phyloP scores from a whole-genome alignment of 2,113 vertebrate species.

The Pedionomus torquatus region DNA sequence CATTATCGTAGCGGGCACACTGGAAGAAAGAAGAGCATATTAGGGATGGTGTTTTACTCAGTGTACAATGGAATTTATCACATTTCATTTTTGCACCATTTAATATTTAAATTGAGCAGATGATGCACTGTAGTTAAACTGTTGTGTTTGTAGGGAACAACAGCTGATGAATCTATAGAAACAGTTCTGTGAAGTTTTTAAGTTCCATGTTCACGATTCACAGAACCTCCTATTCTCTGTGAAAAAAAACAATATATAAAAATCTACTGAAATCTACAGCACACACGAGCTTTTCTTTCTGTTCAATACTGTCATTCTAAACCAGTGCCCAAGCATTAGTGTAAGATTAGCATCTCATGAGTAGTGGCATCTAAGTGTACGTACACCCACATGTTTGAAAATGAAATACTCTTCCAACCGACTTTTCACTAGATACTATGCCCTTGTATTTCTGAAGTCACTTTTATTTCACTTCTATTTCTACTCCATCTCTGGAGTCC shows the following conservation, averaged over 20 bases:
- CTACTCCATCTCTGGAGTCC: no score
- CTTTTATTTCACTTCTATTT: neutral
- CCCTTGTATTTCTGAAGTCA: neutral
- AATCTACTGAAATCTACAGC: neutral
- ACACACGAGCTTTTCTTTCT: neutral
- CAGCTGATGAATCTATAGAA: neutral
- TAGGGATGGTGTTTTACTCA: neutral
- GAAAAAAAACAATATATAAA: neutral
- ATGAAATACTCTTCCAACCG: neutral
- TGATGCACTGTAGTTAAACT: neutral
- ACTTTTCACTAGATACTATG: neutral
- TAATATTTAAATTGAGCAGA: neutral
- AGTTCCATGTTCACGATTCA: neutral
- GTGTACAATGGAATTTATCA: neutral
- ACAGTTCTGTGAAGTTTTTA: neutral
- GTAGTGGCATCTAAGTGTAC: neutral
- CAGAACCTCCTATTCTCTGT: neutral
- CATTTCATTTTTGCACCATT: neutral
- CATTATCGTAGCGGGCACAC: slow-evolving; percentile 94
- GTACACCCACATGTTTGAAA: neutral
- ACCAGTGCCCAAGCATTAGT: neutral
- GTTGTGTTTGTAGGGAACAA: neutral
- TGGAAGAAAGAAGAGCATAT: slow-evolving; percentile 60
- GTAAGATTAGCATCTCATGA: neutral
- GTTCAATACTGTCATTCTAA: neutral